Evolutionary conservation across 2,113 vertebrate species (phyloP), one percentile per base, ranked within the genome.

Genomic region (Bufo bufo): DNA sequence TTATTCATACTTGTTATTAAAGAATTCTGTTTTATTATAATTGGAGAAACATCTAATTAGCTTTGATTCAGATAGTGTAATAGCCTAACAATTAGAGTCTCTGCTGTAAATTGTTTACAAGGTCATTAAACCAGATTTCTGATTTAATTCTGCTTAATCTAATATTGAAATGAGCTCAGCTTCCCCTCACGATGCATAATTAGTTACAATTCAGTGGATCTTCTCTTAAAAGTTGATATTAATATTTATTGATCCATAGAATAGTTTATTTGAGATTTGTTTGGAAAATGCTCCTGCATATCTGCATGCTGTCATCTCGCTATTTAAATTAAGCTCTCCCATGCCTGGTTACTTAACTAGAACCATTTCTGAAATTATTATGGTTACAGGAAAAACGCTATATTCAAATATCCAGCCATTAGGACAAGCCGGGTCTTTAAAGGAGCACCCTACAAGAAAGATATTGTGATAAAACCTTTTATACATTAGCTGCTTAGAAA

Each of bases 161-260:
- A 87, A 89, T 90, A 91, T 86, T 90, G 91, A 93, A 93, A 93
- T 91, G 84, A 91, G 90, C 91, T 92, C 91, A 91, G 90, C 91
- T 90, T 84, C 86, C 74, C 58, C 90, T 91, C 75, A 49, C 92
- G 90, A 91, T 86, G 92, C 80, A 91, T 82, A 93, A 95, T 93
- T 93, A 94, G 87, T 88, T 93, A 87, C 90, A 92, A 92, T 91
- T 92, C 90, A 92, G 90, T 78, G 91, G 8, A 87, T 89, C 93
- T 92, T 91, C 90, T 94, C 93, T 89, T 89, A 89, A 89, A 89
- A 89, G 45, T 75, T 77, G 47, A 84, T 89, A 49, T 91, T 89
- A 91, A 91, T 90, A 83, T 69, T 13, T 94, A 94, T 89, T 92
- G 92, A 94, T 91, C 91, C 89, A 92, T 92, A 89, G 90, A 90